Conservation (phyloP, 2,888 invertebrate species). For the Furcula furcula region DNA sequence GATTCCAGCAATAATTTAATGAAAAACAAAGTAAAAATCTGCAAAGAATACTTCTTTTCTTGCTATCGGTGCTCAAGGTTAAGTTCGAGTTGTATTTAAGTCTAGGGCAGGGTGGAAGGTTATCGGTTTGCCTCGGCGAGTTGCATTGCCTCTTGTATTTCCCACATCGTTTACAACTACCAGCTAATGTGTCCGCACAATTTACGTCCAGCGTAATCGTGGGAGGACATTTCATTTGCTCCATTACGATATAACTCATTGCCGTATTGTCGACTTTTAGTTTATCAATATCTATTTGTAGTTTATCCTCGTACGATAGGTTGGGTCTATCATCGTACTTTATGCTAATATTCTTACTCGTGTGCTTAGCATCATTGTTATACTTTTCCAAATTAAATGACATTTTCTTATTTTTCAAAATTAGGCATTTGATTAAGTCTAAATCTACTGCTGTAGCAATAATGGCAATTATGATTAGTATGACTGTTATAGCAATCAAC, state of each 20-base stretch:
- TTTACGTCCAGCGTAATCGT: slow-evolving; percentile 68
- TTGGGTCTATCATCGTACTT: no score
- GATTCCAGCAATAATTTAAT: slow-evolving; percentile 59
- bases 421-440: slow-evolving; percentile 49
- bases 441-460: slow-evolving; percentile 73
- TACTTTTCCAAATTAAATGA: slow-evolving; percentile 64
- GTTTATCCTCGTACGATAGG: slow-evolving; percentile 25
- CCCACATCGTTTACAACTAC: slow-evolving; percentile 65
- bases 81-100: slow-evolving; percentile 57
- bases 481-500: slow-evolving; percentile 45
- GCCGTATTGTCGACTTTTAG: slow-evolving; percentile 42
- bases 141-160: slow-evolving; percentile 67
- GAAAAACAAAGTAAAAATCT: slow-evolving; percentile 68
- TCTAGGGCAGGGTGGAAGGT: slow-evolving; percentile 51
- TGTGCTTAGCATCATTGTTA: slow-evolving; percentile 40
- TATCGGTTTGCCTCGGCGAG: slow-evolving; percentile 38
- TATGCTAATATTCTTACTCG: slow-evolving; percentile 28
- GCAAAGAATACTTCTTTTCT: slow-evolving; percentile 43
- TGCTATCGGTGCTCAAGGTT: slow-evolving; percentile 53
- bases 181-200: slow-evolving; percentile 49
- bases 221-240: slow-evolving; percentile 47
- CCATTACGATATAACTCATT: slow-evolving; percentile 51
- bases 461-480: slow-evolving; percentile 50
- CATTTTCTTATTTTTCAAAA: slow-evolving; percentile 46
- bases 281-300: slow-evolving; percentile 35